phyloP scores from a whole-genome alignment of 1,140 invertebrate genomes.

The Lysiphlebus fabarum region DNA sequence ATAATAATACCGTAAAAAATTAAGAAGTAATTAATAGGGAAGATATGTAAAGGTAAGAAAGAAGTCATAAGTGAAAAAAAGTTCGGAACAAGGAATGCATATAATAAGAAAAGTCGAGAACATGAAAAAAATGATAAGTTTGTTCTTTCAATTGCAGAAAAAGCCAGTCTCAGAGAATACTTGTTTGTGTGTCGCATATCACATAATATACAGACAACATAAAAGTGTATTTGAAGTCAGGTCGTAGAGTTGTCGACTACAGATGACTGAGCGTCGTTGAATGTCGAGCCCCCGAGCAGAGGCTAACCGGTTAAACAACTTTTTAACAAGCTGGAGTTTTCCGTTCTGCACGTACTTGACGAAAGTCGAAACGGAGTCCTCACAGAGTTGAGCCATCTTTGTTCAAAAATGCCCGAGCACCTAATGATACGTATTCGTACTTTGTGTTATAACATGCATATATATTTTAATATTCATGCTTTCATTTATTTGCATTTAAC shows the following conservation, averaged over 20 bases:
- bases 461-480: background rate
- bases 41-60: too few relatives aligned
- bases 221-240: conserved; percentile 49
- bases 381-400: conserved; percentile 47
- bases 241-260: conserved; percentile 57
- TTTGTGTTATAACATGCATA: background rate
- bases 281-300: conserved; percentile 42
- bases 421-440: conserved; percentile 34
- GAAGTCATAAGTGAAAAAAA: too few relatives aligned
- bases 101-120: conserved; percentile 9
- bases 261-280: conserved; percentile 34
- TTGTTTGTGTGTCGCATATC: conserved; percentile 36
- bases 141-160: too few relatives aligned
- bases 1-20: too few relatives aligned
- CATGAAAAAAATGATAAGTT: conserved; percentile 2
- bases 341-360: conserved; percentile 32
- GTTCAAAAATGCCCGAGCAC: conserved; percentile 36
- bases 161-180: conserved; percentile 29
- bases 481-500: background rate
- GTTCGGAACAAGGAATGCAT: background rate
- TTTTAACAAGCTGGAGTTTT: conserved; percentile 54
- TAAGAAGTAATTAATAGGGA: too few relatives aligned
- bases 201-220: conserved; percentile 29
- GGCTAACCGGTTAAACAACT: conserved; percentile 55
- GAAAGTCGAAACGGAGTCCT: conserved; percentile 39